Evolutionary conservation across 1,140 invertebrate species (phyloP), one percentile per base, ranked within the genome.

Genomic region (Euura saliciscinereae): DNA sequence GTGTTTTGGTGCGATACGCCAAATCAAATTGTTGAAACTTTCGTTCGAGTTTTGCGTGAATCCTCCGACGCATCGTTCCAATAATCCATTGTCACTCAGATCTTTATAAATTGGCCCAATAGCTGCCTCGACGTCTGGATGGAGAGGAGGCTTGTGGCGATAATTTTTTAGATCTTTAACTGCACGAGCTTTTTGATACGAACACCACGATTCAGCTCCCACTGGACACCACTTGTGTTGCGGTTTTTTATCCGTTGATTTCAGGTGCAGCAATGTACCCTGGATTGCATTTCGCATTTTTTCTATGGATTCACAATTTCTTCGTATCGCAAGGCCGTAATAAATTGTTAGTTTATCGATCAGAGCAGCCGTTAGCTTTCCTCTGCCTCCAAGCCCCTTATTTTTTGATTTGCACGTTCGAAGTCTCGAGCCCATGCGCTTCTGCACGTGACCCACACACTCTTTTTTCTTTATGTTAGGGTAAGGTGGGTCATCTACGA

Each of bases 391-490:
- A 69, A 44, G 71, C 66, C 75, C 70, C 65, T 59, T 44, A 67
- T 65, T 67, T 42, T 70, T 69, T 68, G 65, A 46, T 72, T 74
- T 71, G 59, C 71, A 10, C 11, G 76, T 66, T 6, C 74, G 72
- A 6, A 82, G 59, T 6, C 76, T 73, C 4, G 69, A 77, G 5
- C 76, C 78, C 77, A 80, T 80, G 13, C 78, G 43, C 51, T 81
- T 79, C 70, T 82, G 72, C 44, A 79, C 78, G 46, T 78, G 79
- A 66, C 72, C 74, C 44, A 78, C 74, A 69, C 77, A 80, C 74
- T 79, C 71, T 73, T 76, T 77, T 75, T 75, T 79, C 45, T 75
- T 65, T 6, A 70, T 46, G 6, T 70, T 45, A 43, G 28, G 28
- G 43, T 70, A 70, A 10, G 69, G 69, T 46, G 11, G 10, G n/a